Evolutionary conservation across 2,113 vertebrate genomes (phyloP), one percentile per base, ranked within the genome.

Genomic region (Pongo abelii): DNA sequence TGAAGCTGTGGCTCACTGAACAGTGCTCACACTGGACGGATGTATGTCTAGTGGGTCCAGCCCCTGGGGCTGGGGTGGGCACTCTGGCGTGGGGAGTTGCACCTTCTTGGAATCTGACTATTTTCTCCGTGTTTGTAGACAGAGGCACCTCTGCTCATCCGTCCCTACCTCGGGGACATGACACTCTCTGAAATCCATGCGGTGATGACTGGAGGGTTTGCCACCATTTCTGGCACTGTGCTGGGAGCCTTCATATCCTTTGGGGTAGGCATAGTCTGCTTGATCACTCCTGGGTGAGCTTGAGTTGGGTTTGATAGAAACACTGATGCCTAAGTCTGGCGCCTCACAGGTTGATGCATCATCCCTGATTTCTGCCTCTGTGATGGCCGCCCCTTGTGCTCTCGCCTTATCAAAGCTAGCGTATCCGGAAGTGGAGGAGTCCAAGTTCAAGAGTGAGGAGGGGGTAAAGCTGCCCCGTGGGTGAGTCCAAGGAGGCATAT

Each of bases 371-470:
- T 99, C 99, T 25, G 99, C 99, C 14, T 99, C 99, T 0, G 99
- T 99, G 87, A 99, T 99, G 99, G 99, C 99, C 32, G 99, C 99
- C 0, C 99, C 99, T 0, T 99, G 99, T 6, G 99, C 99, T 61
- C 98, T 99, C 2, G 99, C 99, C 40, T 98, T 99, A 78, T 98
- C 99, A 81, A 99, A 99, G 93, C 98, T 99, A 0, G 98, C 99
- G 40, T 99, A 99, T 96, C 99, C 99, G 0, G 99, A 99, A 98
- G 99, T 99, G 38, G 99, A 99, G 89, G 98, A 99, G 93, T 99
- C 99, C 97, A 97, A 98, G 91, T 99, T 99, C 96, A 99, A 99
- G 97, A 99, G 97, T 84, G 94, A 99, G 30, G 97, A 98, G 52
- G 99, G 97, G 3, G 77, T 99, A 94, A 98, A 92, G 96, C 67